Base-by-base conservation (phyloP, 2,797 vertebrate genomes). In the Labroides dimidiatus region DNA sequence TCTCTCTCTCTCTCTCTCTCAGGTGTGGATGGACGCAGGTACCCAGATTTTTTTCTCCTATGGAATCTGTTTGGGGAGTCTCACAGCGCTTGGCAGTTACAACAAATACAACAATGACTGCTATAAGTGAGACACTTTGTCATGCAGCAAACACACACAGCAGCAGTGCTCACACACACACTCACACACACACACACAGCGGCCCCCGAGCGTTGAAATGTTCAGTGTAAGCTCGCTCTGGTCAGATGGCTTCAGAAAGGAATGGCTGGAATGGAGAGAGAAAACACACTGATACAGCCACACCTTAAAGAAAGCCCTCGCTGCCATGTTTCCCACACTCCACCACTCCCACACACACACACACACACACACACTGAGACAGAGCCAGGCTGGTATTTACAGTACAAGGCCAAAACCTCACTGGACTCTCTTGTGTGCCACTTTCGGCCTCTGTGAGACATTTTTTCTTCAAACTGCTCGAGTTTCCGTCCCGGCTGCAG, bases 11-110 rank as follows among this genome's bases (percentile, higher is more conserved):
- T 49, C 14, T 11, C 1, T 44, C 1, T 64, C 11, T 60, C 39
- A 96, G 96, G 96, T 97, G 54, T 98, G 96, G 96, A 96, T 98
- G 96, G 96, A 98, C 15, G 96, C 96, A 0, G 96, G 96, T 30
- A 97, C 96, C 39, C 96, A 98, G 90, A 94, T 98, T 60, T 95
- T 98, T 85, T 98, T 96, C 92, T 97, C 96, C 8, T 97, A 96
- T 0, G 96, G 95, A 43, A 95, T 97, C 86, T 94, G 95, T 68
- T 91, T 96, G 89, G 97, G 96, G 6, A 96, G 96, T 69, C 94
- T 98, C 65, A 97, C 96, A 0, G 96, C 96, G 16, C 83, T 98
- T 71, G 96, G 97, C 71, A 98, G 97, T 91, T 98, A 98, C 91
- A 98, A 98, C 87, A 96, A 95, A 77, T 98, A 95, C 55, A 95